A percentile compares a stretch with the other conserved stretches of the same genome.
These are phyloP conservation scores for Phylloscopus collybita DNA, from an alignment of 2,797 vertebrate species.

Conservation along the genomic window DNA sequence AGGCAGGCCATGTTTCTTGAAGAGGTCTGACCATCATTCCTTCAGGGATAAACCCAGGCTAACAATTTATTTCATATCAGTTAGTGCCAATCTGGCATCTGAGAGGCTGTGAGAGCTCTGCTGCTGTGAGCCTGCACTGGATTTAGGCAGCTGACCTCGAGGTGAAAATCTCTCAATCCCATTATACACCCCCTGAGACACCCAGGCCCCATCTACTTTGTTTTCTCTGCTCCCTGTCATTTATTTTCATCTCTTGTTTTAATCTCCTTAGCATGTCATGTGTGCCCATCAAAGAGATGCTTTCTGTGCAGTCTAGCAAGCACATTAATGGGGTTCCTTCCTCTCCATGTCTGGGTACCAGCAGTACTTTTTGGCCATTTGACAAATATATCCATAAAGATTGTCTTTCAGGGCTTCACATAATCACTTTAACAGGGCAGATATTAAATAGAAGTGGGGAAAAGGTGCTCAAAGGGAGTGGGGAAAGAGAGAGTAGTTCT, in stretches of 20 bases:
- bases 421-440: not conserved
- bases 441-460: not conserved
- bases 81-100: not conserved
- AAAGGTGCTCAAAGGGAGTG: not conserved
- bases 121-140: fast-evolving
- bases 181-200: slow-evolving; percentile 3
- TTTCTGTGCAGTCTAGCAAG: not conserved
- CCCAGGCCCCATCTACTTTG: not conserved
- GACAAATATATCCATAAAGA: not conserved
- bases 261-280: slow-evolving; percentile 1
- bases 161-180: not conserved
- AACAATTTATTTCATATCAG: not conserved
- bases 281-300: not conserved
- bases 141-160: not conserved
- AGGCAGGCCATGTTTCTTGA: not conserved
- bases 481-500: not conserved
- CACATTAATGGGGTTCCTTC: not conserved
- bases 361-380: not conserved
- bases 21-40: not conserved
- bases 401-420: not conserved
- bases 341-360: fast-evolving
- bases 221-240: not conserved
- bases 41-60: not conserved
- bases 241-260: slow-evolving; percentile 20
- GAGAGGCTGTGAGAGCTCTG: not conserved